Evolutionary conservation across 2,113 vertebrate species (phyloP), one percentile per base, ranked within the genome.

Genomic region (Grammomys dolichurus): DNA sequence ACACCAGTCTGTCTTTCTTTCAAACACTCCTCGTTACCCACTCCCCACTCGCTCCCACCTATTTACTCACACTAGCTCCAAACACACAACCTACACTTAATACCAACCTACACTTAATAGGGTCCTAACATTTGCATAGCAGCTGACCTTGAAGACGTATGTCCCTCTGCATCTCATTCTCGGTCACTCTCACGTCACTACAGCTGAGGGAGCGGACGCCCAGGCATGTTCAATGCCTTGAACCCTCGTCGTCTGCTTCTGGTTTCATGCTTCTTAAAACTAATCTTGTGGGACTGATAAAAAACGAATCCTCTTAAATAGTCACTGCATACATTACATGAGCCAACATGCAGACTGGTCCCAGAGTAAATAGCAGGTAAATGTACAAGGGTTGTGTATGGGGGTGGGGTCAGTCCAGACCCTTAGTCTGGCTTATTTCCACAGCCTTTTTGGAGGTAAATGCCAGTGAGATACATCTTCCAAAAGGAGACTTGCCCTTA

Each of bases 401-500:
- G 63, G 73, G 60, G 3, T 4, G 26, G 26, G 26, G 11, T 60
- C 31, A 67, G 56, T 51, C 11, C 24, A 54, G 48, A 67, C 36
- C 3, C 33, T 46, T 75, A 36, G 56, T 70, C 36, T 85, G 20
- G 31, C 33, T 67, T 31, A 16, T 90, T 87, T 48, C 58, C 31
- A 40, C 16, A 54, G 78, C 1, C 12, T 20, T 11, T 11, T 69
- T 40, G 16, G 51, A 94, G 93, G 43, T 40, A 14, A 19, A 56
- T 67, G 12, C 72, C 54, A 40, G 48, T 28, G 54, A 11, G 3
- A 16, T 36, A 81, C 14, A 43, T 67, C 89, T 94, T 76, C 75
- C n/a, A 58, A 95, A 84, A 76, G 28, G 20, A 60, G n/a, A 22
- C 69, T 95, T 69, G 73, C 14, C 56, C 65, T 90, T 88, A 72